A percentile compares a stretch with the other conserved stretches of the same genome.
phyloP scores from a whole-genome alignment of 2,888 invertebrate species.

The Dynastes tityus region DNA sequence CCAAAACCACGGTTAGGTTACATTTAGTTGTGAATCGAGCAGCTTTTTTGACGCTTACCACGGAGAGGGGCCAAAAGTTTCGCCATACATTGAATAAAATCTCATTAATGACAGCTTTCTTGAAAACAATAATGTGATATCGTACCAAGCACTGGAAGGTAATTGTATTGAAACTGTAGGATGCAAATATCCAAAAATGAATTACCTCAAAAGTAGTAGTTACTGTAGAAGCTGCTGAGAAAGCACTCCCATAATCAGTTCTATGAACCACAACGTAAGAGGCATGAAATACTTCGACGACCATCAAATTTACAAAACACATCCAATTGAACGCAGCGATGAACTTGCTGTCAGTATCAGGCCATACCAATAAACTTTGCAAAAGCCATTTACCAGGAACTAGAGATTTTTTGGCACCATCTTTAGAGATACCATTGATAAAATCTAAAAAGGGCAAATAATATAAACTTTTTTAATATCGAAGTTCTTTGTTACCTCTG shows the following conservation, averaged over 20 bases:
- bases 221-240: conserved; percentile 33
- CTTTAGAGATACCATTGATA: conserved; percentile 21
- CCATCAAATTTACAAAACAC: conserved; percentile 32
- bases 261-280: conserved; percentile 25
- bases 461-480: background rate
- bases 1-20: background rate
- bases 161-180: background rate
- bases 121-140: conserved; percentile 37
- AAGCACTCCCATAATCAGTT: conserved; percentile 12
- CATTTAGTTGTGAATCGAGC: background rate
- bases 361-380: conserved; percentile 44
- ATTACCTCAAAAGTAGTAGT: conserved; percentile 42
- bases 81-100: conserved; percentile 45
- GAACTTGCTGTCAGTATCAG: conserved; percentile 31
- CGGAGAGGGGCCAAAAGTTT: conserved; percentile 43
- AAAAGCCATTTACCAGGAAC: conserved; percentile 37
- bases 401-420: conserved; percentile 36
- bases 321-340: conserved; percentile 22
- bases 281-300: conserved; percentile 34
- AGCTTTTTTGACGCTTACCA: background rate
- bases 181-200: background rate
- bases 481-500: background rate
- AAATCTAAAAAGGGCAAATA: conserved; percentile 42
- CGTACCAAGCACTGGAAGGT: conserved; percentile 44
- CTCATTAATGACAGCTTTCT: conserved; percentile 35